Evolutionary conservation across 2,797 vertebrate genomes (phyloP).

Genomic region (Ptychadena robeensis): DNA sequence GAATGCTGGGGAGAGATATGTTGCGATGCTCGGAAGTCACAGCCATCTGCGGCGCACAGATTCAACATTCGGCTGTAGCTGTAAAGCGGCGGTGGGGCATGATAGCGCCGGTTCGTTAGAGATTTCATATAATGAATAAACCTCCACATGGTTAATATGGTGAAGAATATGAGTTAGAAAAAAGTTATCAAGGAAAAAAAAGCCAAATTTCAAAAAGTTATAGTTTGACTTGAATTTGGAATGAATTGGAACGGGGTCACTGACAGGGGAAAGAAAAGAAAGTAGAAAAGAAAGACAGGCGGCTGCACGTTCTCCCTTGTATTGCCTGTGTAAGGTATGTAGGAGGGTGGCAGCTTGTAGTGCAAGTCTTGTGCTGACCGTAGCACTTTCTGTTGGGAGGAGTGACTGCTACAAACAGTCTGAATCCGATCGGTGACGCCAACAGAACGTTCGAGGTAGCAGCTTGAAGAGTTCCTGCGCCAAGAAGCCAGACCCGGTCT

Average conservation of each 20-base stretch:
- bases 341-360: constrained; percentile 30
- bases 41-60: not conserved
- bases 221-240: not conserved
- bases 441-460: constrained; percentile 36
- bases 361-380: constrained; percentile 18
- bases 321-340: constrained; percentile 4
- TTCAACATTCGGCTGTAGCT: constrained; percentile 19
- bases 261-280: too few species aligned
- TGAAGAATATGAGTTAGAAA: not conserved
- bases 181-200: not conserved
- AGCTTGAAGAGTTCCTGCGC: constrained; percentile 33
- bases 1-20: constrained; percentile 4
- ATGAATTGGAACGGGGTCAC: not conserved
- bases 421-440: constrained; percentile 18
- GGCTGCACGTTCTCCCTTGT: not conserved
- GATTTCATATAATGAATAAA: not conserved
- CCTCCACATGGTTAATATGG: not conserved
- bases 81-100: not conserved
- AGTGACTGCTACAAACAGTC: not conserved
- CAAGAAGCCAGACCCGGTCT: constrained; percentile 13
- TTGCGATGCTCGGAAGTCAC: not conserved
- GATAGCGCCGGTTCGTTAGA: not conserved
- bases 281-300: constrained; percentile 9
- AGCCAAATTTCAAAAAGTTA: not conserved
- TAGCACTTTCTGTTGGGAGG: not conserved